Conservation (phyloP, 2,888 invertebrate genomes). For the Philhelius pedissequus region DNA sequence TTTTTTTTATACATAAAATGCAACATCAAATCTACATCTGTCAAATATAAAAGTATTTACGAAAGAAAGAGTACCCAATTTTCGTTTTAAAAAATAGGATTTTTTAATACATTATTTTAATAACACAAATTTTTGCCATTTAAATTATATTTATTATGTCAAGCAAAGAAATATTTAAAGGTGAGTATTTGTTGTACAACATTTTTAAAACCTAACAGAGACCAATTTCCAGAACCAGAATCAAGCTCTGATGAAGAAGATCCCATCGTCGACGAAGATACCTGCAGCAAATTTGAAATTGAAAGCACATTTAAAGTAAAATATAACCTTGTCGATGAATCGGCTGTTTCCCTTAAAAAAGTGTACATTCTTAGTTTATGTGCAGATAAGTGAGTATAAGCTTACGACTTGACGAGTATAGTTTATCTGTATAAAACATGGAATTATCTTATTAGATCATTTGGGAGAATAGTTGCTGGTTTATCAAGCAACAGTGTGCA, state of each 20-base stretch:
- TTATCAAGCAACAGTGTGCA: constrained; percentile 80
- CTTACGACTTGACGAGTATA: neutral
- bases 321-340: constrained; percentile 78
- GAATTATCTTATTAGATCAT: constrained; percentile 68
- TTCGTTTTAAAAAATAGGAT: too few species aligned
- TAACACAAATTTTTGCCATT: neutral
- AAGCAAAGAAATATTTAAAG: constrained; percentile 26
- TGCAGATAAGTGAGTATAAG: constrained; percentile 80
- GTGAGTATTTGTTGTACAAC: neutral
- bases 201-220: neutral
- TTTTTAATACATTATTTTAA: too few species aligned
- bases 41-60: too few species aligned
- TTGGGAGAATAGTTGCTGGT: constrained; percentile 79
- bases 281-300: constrained; percentile 73
- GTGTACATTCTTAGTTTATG: constrained; percentile 83
- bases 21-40: too few species aligned
- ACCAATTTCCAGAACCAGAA: constrained; percentile 7
- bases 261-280: constrained; percentile 74
- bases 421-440: neutral
- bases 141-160: constrained; percentile 11
- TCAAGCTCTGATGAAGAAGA: constrained; percentile 70
- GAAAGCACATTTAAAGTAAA: constrained; percentile 72
- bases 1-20: too few species aligned
- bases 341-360: constrained; percentile 80
- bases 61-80: too few species aligned